Evolutionary conservation across 2,888 invertebrate species (phyloP), one percentile per base, ranked within the genome.

Genomic region (Aphodius granarius): DNA sequence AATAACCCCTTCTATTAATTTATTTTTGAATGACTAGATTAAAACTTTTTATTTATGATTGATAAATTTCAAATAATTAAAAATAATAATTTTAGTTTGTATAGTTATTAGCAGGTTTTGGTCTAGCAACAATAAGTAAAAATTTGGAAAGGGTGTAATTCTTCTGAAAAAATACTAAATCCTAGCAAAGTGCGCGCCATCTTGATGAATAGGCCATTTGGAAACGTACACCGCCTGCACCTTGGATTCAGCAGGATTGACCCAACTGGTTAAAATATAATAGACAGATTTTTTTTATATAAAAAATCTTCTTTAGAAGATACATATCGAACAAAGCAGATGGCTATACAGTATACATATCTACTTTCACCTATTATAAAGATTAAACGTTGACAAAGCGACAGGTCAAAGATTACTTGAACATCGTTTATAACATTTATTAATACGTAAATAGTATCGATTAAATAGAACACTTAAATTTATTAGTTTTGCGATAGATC

Each of bases 211-310:
- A 86, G 86, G 86, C 86, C 86, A 84, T 86, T 84, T 86, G 86
- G 86, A 86, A 86, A 86, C 86, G 85, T 85, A 84, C 85, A 84
- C 85, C 85, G 85, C 85, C 84, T 85, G 86, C 85, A 86, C 86
- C 86, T 84, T 85, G 83, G 86, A 86, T 86, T 86, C 86, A 86
- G 86, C 85, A 84, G 85, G 84, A 82, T 82, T 81, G 79, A 83
- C 83, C 83, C 83, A 43, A 43, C 13, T 43, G 43, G 43, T 43
- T 43, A 43, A 43, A 43, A 43, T 43, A 43, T 43, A 43, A 1
- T 9, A 43, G 43, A 9, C 6, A 43, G 43, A 43, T 43, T 43
- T n/a, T n/a, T n/a, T n/a, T 43, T 43, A 43, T 43, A 43, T 43
- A 1, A 43, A 43, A n/a, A 1, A 43, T 43, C 43, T 43, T 43